Percentiles rank a stretch among this genome's conserved stretches.
phyloP scores from a whole-genome alignment of 1,140 invertebrate species.

The Rhagoletis pomonella region DNA sequence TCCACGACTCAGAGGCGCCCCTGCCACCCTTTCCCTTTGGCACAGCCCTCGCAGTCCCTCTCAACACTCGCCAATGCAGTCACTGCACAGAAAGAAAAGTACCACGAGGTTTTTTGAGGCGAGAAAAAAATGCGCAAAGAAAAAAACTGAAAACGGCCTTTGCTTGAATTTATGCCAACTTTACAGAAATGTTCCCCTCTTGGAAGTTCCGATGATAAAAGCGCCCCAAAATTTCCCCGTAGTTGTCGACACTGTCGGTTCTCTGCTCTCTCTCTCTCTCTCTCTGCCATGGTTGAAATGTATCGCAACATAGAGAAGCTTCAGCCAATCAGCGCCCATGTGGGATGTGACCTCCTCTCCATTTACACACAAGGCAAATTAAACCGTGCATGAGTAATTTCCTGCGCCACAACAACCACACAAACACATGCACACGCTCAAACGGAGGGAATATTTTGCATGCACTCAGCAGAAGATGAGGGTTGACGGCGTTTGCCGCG shows the following conservation, averaged over 20 bases:
- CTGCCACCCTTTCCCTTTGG: background rate
- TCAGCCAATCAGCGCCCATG: slow-evolving; percentile 62
- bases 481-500: background rate
- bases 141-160: background rate
- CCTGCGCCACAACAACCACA: slow-evolving; percentile 38
- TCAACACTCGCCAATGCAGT: slow-evolving; percentile 40
- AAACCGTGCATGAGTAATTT: slow-evolving; percentile 65
- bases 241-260: background rate
- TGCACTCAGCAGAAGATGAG: background rate
- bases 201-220: slow-evolving; percentile 19
- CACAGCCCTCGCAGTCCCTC: background rate
- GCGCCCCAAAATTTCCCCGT: background rate
- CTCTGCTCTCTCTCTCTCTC: slow-evolving; percentile 46
- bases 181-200: slow-evolving; percentile 34
- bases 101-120: background rate
- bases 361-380: slow-evolving; percentile 61
- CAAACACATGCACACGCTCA: background rate
- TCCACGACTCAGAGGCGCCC: background rate
- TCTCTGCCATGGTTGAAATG: background rate
- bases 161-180: background rate
- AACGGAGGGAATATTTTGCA: background rate
- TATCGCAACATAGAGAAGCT: slow-evolving; percentile 60
- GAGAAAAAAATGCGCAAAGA: background rate
- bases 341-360: slow-evolving; percentile 67
- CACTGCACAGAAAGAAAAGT: slow-evolving; percentile 49